These are phyloP conservation scores for Rapana venosa DNA, from an alignment of 2,888 invertebrate genomes.

Conservation along the genomic window DNA sequence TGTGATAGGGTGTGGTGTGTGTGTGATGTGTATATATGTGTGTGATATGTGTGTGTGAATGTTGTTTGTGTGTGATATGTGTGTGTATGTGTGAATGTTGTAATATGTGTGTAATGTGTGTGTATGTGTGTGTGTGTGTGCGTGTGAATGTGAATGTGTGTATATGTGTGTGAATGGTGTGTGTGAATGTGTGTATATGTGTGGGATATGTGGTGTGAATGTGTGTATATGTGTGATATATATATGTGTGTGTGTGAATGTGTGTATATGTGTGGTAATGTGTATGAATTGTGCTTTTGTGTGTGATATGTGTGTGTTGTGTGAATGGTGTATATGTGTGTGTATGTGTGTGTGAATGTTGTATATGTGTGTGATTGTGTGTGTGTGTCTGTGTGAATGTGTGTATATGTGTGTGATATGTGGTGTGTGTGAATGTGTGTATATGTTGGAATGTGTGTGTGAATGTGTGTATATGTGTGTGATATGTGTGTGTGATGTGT, in stretches of 20 bases:
- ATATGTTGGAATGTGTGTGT: too few species aligned
- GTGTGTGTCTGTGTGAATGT: not conserved
- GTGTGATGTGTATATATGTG: not conserved
- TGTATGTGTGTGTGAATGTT: not conserved
- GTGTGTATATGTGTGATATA: too few species aligned
- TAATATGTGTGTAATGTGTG: too few species aligned
- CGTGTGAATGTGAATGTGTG: conserved; percentile 1
- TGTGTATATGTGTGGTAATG: not conserved
- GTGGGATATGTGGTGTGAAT: not conserved
- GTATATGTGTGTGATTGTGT: not conserved
- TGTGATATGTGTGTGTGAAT: not conserved
- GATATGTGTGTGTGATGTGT: not conserved
- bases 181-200: not conserved
- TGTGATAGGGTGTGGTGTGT: too few species aligned
- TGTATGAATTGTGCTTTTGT: too few species aligned
- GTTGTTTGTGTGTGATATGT: too few species aligned
- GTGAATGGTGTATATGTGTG: not conserved
- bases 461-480: not conserved
- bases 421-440: not conserved
- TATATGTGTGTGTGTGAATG: not conserved
- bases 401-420: not conserved
- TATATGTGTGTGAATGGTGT: not conserved
- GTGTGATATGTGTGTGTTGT: not conserved
- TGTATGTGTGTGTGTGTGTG: conserved; percentile 22
- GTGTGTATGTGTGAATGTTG: not conserved